These are phyloP conservation scores for Polyommatus icarus DNA, from an alignment of 2,888 invertebrate genomes.

Conservation along the genomic window DNA sequence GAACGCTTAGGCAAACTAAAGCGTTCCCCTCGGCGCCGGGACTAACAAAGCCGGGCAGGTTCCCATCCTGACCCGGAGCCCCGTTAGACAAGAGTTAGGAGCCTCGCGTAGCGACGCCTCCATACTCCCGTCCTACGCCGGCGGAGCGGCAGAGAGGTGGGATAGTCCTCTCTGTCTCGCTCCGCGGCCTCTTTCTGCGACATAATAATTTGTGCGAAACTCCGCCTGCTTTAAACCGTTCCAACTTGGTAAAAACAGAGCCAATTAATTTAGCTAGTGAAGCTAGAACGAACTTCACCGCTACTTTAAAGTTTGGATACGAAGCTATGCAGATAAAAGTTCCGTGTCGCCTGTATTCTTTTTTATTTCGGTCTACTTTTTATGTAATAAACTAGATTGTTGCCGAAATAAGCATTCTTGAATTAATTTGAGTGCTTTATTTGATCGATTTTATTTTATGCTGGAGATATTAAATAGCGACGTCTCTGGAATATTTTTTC, in stretches of 20 bases:
- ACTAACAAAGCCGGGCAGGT: too few species aligned
- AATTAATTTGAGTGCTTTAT: background rate
- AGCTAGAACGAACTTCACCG: background rate
- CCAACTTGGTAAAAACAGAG: constrained; percentile 3
- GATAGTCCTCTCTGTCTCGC: too few species aligned
- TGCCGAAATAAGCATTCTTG: background rate
- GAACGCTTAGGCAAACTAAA: too few species aligned
- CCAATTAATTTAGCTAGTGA: background rate
- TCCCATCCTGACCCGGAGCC: too few species aligned
- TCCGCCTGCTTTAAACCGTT: background rate
- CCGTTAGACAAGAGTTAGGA: too few species aligned
- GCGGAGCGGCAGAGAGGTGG: too few species aligned
- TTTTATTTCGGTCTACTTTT: background rate
- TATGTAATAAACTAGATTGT: background rate
- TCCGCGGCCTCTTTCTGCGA: too few species aligned
- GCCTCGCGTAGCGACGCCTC: too few species aligned
- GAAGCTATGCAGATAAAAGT: background rate
- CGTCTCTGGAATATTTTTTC: too few species aligned
- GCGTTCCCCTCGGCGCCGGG: too few species aligned
- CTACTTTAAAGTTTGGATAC: background rate
- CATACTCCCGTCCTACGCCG: too few species aligned
- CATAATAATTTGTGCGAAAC: background rate
- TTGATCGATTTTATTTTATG: background rate
- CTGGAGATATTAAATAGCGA: background rate
- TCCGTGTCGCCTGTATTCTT: background rate